Conservation (phyloP, 2,888 invertebrate genomes). For the Drosophila quinaria region DNA sequence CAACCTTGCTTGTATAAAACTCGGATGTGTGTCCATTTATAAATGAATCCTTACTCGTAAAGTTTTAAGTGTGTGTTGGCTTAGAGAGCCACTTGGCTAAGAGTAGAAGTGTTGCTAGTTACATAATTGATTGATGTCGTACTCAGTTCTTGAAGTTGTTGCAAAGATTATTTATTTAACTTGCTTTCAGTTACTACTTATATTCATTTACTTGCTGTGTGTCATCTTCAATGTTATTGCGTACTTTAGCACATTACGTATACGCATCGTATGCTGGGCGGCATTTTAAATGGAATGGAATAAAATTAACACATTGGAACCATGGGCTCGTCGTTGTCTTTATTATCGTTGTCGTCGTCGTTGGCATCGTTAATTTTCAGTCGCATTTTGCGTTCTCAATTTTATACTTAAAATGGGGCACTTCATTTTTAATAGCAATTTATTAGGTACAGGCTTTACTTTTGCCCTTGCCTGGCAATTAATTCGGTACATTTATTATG, state of each 20-base stretch:
- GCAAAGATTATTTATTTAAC: slow-evolving; percentile 5
- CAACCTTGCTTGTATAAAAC: background rate
- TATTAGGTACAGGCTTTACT: slow-evolving; percentile 49
- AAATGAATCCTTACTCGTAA: slow-evolving; percentile 4
- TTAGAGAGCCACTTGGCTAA: background rate
- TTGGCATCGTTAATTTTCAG: slow-evolving; percentile 43
- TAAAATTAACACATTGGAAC: slow-evolving; percentile 33
- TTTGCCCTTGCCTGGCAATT: slow-evolving; percentile 55
- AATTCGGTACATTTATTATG: slow-evolving; percentile 54
- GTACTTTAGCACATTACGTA: slow-evolving; percentile 20
- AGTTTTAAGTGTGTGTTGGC: slow-evolving; percentile 2
- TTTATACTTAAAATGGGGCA: slow-evolving; percentile 25
- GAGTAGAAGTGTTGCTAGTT: background rate
- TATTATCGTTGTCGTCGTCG: slow-evolving; percentile 8
- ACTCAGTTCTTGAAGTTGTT: slow-evolving; percentile 2
- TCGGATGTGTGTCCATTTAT: background rate
- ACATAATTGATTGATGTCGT: slow-evolving; percentile 19
- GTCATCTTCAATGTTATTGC: slow-evolving; percentile 29
- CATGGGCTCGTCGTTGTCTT: background rate
- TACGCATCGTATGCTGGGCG: slow-evolving; percentile 22
- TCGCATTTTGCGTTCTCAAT: slow-evolving; percentile 22
- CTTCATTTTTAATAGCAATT: slow-evolving; percentile 58
- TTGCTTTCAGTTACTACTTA: background rate
- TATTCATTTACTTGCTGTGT: slow-evolving; percentile 3
- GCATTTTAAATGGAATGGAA: slow-evolving; percentile 25